A percentile compares a stretch with the other conserved stretches of the same genome.
Evolutionary conservation across 2,797 vertebrate species (phyloP).

Genomic region (Champsocephalus esox): DNA sequence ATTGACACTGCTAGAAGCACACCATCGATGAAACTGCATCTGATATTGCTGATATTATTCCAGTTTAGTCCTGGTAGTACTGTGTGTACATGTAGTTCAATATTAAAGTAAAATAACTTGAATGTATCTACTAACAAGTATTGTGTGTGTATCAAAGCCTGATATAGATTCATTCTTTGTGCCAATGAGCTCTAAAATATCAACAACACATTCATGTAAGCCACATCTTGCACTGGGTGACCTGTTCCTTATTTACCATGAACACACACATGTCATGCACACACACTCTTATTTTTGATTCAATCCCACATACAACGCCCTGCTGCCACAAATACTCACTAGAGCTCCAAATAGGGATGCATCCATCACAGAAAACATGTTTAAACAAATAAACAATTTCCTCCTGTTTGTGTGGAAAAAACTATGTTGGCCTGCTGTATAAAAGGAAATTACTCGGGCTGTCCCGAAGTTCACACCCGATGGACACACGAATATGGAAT

Average conservation of each 20-base stretch:
- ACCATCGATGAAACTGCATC: slow-evolving; percentile 5
- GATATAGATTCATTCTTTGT: background rate
- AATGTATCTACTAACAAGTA: too few relatives aligned
- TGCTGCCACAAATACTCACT: background rate
- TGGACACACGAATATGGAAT: too few relatives aligned
- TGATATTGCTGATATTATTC: background rate
- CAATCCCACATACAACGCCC: background rate
- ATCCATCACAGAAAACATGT: background rate
- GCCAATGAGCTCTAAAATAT: too few relatives aligned
- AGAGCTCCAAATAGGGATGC: background rate
- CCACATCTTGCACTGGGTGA: too few relatives aligned
- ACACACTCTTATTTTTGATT: background rate
- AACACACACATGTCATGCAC: background rate
- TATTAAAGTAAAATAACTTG: background rate
- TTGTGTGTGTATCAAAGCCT: background rate
- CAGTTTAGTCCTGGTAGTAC: background rate
- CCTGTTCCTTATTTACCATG: too few relatives aligned
- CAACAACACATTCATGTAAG: too few relatives aligned
- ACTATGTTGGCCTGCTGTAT: too few relatives aligned
- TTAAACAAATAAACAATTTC: too few relatives aligned
- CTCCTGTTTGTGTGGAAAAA: too few relatives aligned
- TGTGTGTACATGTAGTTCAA: background rate
- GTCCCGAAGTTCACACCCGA: too few relatives aligned
- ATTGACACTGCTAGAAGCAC: slow-evolving; percentile 6
- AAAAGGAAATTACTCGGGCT: too few relatives aligned